Percentiles rank a stretch among this genome's conserved stretches.
Evolutionary conservation across 1,140 invertebrate species (phyloP).

Genomic region (Artemia franciscana): DNA sequence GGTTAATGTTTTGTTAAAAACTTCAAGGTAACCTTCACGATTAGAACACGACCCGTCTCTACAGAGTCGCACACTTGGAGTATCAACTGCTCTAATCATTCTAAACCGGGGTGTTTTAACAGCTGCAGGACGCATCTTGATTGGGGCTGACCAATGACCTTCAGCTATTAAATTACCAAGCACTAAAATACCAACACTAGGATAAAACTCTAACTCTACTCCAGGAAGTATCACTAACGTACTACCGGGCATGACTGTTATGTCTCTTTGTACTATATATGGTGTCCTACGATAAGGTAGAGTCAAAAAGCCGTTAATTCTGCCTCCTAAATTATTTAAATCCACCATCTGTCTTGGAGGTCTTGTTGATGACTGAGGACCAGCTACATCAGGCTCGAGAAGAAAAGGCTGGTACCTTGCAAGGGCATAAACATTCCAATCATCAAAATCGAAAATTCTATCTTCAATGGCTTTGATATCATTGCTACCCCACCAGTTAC

Average conservation of each 20-base stretch:
- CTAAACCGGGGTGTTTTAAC: constrained; percentile 8
- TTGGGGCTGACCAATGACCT: constrained; percentile 51
- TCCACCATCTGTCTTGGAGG: constrained; percentile 23
- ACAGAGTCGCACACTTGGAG: constrained; percentile 16
- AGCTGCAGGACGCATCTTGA: constrained; percentile 48
- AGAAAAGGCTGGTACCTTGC: constrained; percentile 72
- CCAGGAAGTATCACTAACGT: constrained; percentile 69
- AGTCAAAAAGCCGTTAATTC: constrained; percentile 45
- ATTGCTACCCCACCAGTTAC: constrained; percentile 88
- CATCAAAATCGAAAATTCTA: constrained; percentile 95
- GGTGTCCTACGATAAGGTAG: constrained; percentile 39
- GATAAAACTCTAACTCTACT: constrained; percentile 76
- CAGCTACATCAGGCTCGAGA: constrained; percentile 42
- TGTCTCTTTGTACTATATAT: constrained; percentile 64
- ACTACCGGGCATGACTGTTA: constrained; percentile 81
- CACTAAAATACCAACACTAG: constrained; percentile 89
- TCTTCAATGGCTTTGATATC: constrained; percentile 43
- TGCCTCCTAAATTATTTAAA: constrained; percentile 51
- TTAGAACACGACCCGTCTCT: constrained; percentile 17
- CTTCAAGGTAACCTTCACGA: constrained; percentile 56
- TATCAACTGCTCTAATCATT: neutral
- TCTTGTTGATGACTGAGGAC: constrained; percentile 41
- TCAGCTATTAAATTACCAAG: constrained; percentile 68
- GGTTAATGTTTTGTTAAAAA: constrained; percentile 77
- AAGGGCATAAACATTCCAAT: constrained; percentile 94